phyloP scores from a whole-genome alignment of 2,888 invertebrate species.

The Timandra comae region DNA sequence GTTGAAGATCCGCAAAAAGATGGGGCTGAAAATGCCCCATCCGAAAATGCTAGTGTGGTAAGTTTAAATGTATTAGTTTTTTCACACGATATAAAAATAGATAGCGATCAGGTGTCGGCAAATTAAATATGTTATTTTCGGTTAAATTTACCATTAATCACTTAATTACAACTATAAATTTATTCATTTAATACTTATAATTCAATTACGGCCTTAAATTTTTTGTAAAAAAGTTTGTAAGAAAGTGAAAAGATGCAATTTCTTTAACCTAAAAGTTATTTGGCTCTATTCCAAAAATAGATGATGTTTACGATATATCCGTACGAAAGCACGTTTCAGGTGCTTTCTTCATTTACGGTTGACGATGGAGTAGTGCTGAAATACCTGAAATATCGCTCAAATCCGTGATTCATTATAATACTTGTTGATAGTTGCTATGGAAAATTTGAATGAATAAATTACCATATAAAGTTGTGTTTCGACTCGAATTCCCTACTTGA shows the following conservation, averaged over 20 bases:
- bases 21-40: constrained; percentile 34
- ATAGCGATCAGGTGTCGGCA: constrained; percentile 56
- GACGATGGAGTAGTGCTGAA: constrained; percentile 36
- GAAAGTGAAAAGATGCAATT: constrained; percentile 27
- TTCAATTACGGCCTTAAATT: too few relatives aligned
- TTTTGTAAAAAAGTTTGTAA: too few relatives aligned
- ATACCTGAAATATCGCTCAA: constrained; percentile 14
- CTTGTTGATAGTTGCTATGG: constrained; percentile 10
- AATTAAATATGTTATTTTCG: constrained; percentile 24
- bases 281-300: constrained; percentile 53
- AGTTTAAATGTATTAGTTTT: constrained; percentile 30
- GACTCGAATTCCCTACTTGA: too few relatives aligned
- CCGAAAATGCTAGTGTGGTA: constrained; percentile 40
- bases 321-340: constrained; percentile 57
- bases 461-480: too few relatives aligned
- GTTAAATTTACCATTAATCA: too few relatives aligned
- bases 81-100: constrained; percentile 55
- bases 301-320: constrained; percentile 69
- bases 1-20: constrained; percentile 49
- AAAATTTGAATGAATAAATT: constrained; percentile 1
- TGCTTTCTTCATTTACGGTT: constrained; percentile 61
- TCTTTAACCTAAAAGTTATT: constrained; percentile 53
- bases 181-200: too few relatives aligned
- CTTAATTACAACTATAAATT: too few relatives aligned
- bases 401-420: constrained; percentile 10